phyloP scores from a whole-genome alignment of 2,888 invertebrate species.

The Tupiocoris notatus region DNA sequence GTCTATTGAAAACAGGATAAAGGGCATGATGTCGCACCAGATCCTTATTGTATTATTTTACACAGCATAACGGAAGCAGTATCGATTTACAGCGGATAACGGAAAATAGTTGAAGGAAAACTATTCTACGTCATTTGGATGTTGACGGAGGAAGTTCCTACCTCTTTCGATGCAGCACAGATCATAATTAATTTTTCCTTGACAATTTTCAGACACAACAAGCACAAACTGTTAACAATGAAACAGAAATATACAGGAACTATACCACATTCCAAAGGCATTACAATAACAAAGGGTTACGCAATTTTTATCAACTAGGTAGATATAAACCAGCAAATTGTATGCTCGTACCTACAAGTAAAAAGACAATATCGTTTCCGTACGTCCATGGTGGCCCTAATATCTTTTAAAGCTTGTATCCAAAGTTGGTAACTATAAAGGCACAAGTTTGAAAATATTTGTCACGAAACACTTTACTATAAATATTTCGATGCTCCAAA shows the following conservation, averaged over 20 bases:
- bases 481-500: not conserved
- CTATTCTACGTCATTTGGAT: no score
- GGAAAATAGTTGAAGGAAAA: no score
- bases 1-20: no score
- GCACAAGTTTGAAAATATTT: conserved; percentile 35
- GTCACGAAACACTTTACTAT: not conserved
- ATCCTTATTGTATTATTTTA: no score
- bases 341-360: not conserved
- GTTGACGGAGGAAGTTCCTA: no score
- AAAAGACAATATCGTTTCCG: conserved; percentile 18
- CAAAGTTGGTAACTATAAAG: conserved; percentile 40
- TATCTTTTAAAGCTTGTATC: conserved; percentile 38
- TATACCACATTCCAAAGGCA: conserved; percentile 37
- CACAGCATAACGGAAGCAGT: no score
- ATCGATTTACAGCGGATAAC: no score
- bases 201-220: not conserved
- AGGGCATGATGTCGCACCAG: no score
- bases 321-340: not conserved
- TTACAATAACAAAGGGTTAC: not conserved
- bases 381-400: conserved; percentile 21
- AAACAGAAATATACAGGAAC: conserved; percentile 22
- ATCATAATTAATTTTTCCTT: no score
- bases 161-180: no score
- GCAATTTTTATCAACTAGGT: not conserved
- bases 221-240: not conserved